These are phyloP conservation scores for Conus betulinus DNA, from an alignment of 1,140 invertebrate species.

Conservation along the genomic window DNA sequence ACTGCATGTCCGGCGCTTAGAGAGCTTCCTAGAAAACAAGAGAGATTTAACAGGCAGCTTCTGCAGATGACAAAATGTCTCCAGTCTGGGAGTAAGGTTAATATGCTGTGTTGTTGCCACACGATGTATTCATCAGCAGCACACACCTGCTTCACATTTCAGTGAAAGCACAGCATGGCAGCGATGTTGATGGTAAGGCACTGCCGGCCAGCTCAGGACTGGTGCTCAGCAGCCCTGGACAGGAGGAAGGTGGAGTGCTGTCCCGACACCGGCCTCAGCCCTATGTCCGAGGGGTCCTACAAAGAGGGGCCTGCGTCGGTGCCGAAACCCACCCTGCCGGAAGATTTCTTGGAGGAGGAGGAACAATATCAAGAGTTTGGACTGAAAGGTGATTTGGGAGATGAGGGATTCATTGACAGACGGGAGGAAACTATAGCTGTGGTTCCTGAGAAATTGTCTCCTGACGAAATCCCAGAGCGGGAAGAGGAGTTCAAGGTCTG, in stretches of 20 bases:
- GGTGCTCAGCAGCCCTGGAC: neutral
- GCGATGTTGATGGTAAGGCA: conserved; percentile 16
- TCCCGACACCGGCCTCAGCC: conserved; percentile 40
- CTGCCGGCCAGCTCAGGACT: neutral
- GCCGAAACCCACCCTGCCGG: conserved; percentile 49
- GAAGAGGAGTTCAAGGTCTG: conserved; percentile 11
- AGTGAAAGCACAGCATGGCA: conserved; percentile 2
- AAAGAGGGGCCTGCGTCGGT: conserved; percentile 53
- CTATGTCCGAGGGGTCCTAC: conserved; percentile 48
- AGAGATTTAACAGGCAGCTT: too few species aligned
- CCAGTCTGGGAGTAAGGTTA: too few species aligned
- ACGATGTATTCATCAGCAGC: neutral
- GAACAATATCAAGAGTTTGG: conserved; percentile 24
- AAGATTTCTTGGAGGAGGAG: conserved; percentile 41
- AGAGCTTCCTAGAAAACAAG: conserved; percentile 6
- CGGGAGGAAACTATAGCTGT: conserved; percentile 33
- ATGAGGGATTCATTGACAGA: conserved; percentile 41
- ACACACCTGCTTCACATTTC: conserved; percentile 3
- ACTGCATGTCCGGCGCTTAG: neutral
- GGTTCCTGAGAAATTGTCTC: neutral
- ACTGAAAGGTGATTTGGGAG: conserved; percentile 32
- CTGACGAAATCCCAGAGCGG: conserved; percentile 7
- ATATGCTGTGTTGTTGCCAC: too few species aligned
- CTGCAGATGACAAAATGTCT: too few species aligned
- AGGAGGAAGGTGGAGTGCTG: neutral